Evolutionary conservation across 2,797 vertebrate genomes (phyloP).

Genomic region (Garrulus glandarius): DNA sequence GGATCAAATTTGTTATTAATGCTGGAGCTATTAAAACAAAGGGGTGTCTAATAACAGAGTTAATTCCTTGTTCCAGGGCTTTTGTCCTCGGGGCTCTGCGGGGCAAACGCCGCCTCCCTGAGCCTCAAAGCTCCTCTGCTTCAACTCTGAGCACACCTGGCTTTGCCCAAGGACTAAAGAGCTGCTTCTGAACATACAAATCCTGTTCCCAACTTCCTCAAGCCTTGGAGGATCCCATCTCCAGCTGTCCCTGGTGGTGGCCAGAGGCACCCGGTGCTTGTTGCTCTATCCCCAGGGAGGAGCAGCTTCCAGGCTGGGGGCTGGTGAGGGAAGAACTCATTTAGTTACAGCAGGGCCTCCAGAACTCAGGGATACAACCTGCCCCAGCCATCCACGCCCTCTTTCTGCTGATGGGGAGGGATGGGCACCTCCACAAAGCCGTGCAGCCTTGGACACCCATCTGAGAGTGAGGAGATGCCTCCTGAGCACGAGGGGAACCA

Average conservation of each 20-base stretch:
- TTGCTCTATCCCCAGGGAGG: not conserved
- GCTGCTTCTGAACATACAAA: not conserved
- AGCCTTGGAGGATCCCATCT: not conserved
- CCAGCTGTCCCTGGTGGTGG: not conserved
- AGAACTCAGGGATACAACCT: not conserved
- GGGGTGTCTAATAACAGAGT: not conserved
- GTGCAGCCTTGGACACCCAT: not conserved
- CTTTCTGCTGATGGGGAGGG: not conserved
- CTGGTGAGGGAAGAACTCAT: not conserved
- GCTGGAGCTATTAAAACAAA: not conserved
- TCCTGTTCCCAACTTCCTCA: not conserved
- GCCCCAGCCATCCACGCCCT: not conserved
- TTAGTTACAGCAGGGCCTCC: not conserved
- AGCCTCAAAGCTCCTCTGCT: not conserved
- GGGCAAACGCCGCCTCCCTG: rapidly evolving
- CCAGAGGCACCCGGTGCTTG: not conserved
- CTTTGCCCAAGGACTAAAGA: not conserved
- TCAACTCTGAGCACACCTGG: not conserved
- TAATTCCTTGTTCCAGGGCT: not conserved
- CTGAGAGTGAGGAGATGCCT: not conserved
- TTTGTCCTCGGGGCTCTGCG: not conserved
- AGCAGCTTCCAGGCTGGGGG: not conserved
- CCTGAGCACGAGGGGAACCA: rapidly evolving
- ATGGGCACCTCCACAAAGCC: not conserved
- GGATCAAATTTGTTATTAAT: not conserved